phyloP scores from a whole-genome alignment of 92 coral and sea anemone species.

The Pocillopora grandis region DNA sequence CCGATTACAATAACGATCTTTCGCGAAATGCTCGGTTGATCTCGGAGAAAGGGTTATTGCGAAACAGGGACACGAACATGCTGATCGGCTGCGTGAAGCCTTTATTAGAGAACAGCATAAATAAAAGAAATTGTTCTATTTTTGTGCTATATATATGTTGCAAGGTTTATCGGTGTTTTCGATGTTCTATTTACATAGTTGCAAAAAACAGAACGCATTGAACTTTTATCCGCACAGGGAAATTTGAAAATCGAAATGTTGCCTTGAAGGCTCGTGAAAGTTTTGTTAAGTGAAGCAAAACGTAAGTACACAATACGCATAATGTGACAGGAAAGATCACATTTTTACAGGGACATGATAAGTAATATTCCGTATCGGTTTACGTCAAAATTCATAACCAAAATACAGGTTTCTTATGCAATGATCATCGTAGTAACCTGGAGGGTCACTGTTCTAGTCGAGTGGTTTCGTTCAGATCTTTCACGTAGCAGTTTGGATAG shows the following conservation, averaged over 20 bases:
- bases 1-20: constrained; percentile 22
- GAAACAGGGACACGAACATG: constrained; percentile 40
- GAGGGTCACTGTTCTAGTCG: not conserved
- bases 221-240: not conserved
- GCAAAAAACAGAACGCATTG: not conserved
- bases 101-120: not conserved
- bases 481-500: not conserved
- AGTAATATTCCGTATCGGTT: too few species aligned
- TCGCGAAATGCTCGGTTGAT: constrained; percentile 39
- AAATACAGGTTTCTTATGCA: not conserved
- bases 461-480: not conserved
- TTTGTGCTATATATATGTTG: not conserved
- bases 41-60: constrained; percentile 25
- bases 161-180: not conserved
- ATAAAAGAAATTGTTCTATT: constrained; percentile 13
- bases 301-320: too few species aligned
- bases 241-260: not conserved
- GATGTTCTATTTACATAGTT: not conserved
- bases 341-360: too few species aligned
- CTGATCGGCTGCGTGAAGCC: constrained; percentile 2
- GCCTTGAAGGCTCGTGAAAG: not conserved
- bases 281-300: not conserved
- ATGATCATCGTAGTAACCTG: not conserved
- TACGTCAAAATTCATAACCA: not conserved
- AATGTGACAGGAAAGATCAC: too few species aligned